Evolutionary conservation across 2,113 vertebrate genomes (phyloP), one percentile per base, ranked within the genome.

Genomic region (Pholis gunnellus): DNA sequence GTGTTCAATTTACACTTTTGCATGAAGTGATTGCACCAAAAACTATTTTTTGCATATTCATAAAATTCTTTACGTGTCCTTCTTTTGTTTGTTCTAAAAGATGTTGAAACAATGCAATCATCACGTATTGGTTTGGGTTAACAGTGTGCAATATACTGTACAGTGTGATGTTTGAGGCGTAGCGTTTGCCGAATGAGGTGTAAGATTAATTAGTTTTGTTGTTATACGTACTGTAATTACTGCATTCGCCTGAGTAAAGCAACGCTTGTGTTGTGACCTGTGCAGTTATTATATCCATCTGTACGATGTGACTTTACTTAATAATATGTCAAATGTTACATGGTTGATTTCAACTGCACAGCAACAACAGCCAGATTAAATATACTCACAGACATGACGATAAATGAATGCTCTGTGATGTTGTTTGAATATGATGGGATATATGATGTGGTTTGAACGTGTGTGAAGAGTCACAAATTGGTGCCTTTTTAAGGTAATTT

Each of bases 1-100:
- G 67, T 87, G 61, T 86, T 92, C 50, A 60, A 82, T 87, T 90
- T 75, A n/a, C 2, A 3, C 44, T 65, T 70, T 87, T 66, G 40
- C 67, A 59, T 69, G 44, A 63, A 57, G 36, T 38, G 56, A 75
- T 85, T 85, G 68, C 40, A 70, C 56, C 59, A 36, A 72, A 72
- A 65, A 75, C 36, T 38, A 25, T 57, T 79, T 85, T 31, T 70
- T 86, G 76, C 74, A 87, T 86, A 75, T 79, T 87, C 56, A 72
- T 74, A 59, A 79, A 73, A 64, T 29, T 72, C 31, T 11, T 59
- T 61, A 11, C 65, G 65, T 82, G 54, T 27, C 82, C 13, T 18
- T 59, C 13, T 50, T 68, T 66, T 73, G 54, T 57, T 36, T 25
- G 18, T 56, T 76, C 18, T 52, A 50, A 40, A 70, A 31, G n/a